Evolutionary conservation across 2,888 invertebrate genomes (phyloP).

Genomic region (Listrodromus nycthemerus): DNA sequence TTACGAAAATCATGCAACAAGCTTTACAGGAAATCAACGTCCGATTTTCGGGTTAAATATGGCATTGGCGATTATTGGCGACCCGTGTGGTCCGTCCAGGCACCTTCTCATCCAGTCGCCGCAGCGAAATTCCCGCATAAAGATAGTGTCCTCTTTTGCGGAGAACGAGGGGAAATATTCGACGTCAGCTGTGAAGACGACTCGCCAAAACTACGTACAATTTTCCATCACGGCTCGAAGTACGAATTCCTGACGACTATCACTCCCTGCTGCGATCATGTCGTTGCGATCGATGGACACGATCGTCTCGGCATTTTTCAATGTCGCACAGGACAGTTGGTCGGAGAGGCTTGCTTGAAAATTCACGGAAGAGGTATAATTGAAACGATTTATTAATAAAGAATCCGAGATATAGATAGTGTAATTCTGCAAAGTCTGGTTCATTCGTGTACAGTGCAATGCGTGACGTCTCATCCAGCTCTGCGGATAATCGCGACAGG

Average conservation of each 20-base stretch:
- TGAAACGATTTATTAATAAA: constrained; percentile 13
- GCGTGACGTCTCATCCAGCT: constrained; percentile 68
- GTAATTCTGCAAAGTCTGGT: constrained; percentile 16
- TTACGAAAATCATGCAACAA: constrained; percentile 50
- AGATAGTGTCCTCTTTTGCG: constrained; percentile 73
- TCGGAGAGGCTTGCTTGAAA: constrained; percentile 62
- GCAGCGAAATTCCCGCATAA: constrained; percentile 65
- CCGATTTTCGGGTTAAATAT: constrained; percentile 62
- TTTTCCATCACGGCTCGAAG: constrained; percentile 64
- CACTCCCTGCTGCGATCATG: constrained; percentile 57
- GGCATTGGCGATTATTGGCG: constrained; percentile 69
- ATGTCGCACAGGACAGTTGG: constrained; percentile 66
- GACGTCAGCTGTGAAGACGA: constrained; percentile 70
- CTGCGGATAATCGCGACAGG: constrained; percentile 69
- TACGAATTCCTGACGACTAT: constrained; percentile 63
- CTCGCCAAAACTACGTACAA: constrained; percentile 66
- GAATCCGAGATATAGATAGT: background rate
- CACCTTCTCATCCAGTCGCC: constrained; percentile 68
- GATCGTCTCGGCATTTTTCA: constrained; percentile 73
- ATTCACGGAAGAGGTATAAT: constrained; percentile 74
- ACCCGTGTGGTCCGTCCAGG: constrained; percentile 71
- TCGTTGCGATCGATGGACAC: constrained; percentile 66
- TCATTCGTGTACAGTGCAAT: constrained; percentile 67
- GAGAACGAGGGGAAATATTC: constrained; percentile 71
- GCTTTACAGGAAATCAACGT: constrained; percentile 75